Percentiles rank a stretch among this genome's conserved stretches.
These are phyloP conservation scores for Aptenodytes forsteri DNA, from an alignment of 2,113 vertebrate species.

Conservation along the genomic window DNA sequence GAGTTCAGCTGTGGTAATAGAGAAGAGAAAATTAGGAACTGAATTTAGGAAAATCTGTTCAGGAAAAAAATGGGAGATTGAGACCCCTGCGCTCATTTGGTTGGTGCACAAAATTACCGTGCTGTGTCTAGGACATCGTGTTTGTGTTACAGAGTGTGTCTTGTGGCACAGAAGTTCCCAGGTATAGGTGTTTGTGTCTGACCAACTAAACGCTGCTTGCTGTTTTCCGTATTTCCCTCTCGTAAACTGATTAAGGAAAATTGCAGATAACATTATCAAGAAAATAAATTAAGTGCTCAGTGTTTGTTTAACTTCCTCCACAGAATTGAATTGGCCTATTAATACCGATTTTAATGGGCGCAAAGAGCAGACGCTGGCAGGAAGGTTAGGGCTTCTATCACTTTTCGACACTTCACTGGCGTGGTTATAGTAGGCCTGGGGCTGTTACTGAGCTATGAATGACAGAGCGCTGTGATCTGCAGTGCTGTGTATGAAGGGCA, in stretches of 20 bases:
- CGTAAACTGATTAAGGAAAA: background rate
- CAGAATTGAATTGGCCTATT: background rate
- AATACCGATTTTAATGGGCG: background rate
- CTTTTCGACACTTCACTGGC: background rate
- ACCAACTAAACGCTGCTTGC: background rate
- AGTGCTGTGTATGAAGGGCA: background rate
- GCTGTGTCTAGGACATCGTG: background rate
- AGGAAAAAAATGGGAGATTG: background rate
- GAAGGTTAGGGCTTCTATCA: background rate
- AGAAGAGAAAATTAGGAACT: background rate
- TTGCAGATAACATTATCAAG: background rate
- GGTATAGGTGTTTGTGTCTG: background rate
- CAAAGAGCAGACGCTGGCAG: background rate
- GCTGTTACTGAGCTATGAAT: background rate
- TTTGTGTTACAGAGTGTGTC: background rate
- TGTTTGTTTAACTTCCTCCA: background rate
- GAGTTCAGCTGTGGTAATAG: background rate
- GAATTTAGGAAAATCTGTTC: background rate
- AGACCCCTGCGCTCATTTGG: background rate
- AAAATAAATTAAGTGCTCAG: background rate
- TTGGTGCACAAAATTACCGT: background rate
- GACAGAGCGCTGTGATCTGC: background rate
- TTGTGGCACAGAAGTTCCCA: background rate
- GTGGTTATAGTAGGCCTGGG: background rate
- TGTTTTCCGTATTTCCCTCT: background rate